Base-by-base conservation (phyloP, 1,140 invertebrate species). In the Chelonus insularis region DNA sequence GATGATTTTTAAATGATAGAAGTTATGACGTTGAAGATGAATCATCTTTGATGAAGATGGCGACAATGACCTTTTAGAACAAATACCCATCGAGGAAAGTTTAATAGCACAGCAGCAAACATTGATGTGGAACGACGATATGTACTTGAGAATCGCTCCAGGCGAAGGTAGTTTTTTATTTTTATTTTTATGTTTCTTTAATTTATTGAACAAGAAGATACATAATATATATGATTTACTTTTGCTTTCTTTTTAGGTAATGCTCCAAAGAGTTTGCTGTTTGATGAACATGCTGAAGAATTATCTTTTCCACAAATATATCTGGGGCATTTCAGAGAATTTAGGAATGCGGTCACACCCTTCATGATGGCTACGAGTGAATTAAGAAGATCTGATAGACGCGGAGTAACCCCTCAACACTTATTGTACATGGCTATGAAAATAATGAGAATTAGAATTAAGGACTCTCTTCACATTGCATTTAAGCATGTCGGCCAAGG, bases 251-350 rank as follows among this genome's bases (percentile, higher is more conserved):
- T n/a, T n/a, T n/a, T n/a, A 62, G n/a, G 63, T 1, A 58, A 57
- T 16, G 23, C 51, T 25, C 70, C 66, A 18, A n/a, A 12, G 6
- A 68, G 61, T 55, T 25, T 67, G 14, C 23, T 70, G 1, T 72
- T 65, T 32, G 68, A 73, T 52, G 61, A 65, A 59, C 61, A 71
- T 66, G 67, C 68, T 12, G 73, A 76, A 65, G 74, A 76, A 60
- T 48, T 79, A 12, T 73, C 74, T 11, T 76, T 77, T 68, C 74
- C 74, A 20, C 6, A 34, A 34, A 76, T 79, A 39, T 77, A 76
- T 36, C 37, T 67, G 4, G 73, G 74, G 18, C 66, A 73, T 23
- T 69, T 68, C 57, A 45, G 74, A 36, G 62, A 9, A 16, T 78
- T 68, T 41, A 60, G 55, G 67, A 71, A 73, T 43, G 57, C 51